Conservation (phyloP, 1,140 invertebrate genomes). For the Pachypsylla venusta region DNA sequence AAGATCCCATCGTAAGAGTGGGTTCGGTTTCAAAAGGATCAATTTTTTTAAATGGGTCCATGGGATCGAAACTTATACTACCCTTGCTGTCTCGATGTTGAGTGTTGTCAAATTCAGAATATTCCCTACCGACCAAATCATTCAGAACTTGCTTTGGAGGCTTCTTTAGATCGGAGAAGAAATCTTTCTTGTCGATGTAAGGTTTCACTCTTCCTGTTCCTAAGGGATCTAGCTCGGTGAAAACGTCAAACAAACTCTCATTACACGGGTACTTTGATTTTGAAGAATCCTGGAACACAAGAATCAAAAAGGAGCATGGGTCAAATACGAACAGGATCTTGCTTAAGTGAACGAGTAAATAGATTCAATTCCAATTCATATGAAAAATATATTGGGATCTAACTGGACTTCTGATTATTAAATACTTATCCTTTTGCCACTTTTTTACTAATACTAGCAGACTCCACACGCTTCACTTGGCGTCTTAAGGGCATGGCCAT, state of each 20-base stretch:
- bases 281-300: no score
- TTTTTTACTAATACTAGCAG: no score
- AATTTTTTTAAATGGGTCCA: constrained; percentile 49
- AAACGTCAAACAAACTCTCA: constrained; percentile 45
- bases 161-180: constrained; percentile 86
- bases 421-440: no score
- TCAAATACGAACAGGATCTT: no score
- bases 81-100: not conserved
- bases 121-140: constrained; percentile 43
- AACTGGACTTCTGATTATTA: no score
- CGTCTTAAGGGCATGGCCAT: no score
- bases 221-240: constrained; percentile 80
- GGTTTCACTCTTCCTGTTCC: constrained; percentile 76
- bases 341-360: no score
- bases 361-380: no score
- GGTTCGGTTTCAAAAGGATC: constrained; percentile 43
- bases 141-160: constrained; percentile 79
- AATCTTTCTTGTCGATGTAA: constrained; percentile 87
- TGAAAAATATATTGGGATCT: no score
- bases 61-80: constrained; percentile 30
- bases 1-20: constrained; percentile 24
- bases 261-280: not conserved
- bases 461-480: no score
- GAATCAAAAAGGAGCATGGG: no score
- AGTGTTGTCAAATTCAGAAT: not conserved